Evolutionary conservation across 2,888 invertebrate genomes (phyloP).

Genomic region (Scaptomyza polygonia): DNA sequence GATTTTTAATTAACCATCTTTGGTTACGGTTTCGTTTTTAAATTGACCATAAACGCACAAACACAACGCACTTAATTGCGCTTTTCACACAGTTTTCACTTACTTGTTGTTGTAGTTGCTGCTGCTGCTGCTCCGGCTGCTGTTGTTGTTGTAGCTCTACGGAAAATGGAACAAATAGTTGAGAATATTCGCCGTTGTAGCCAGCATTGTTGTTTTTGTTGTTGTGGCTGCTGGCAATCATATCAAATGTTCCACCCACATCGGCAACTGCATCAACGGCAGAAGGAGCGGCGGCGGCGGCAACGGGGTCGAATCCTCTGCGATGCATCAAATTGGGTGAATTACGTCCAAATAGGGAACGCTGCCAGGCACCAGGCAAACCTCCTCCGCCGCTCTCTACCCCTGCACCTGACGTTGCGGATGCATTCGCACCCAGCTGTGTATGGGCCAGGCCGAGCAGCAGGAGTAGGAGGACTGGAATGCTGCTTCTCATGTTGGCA

Average conservation of each 20-base stretch:
- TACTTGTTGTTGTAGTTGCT: constrained; percentile 68
- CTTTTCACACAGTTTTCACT: constrained; percentile 24
- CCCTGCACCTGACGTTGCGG: constrained; percentile 86
- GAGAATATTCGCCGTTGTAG: constrained; percentile 57
- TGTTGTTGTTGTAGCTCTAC: constrained; percentile 36
- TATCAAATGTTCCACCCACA: constrained; percentile 27
- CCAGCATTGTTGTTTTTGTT: constrained; percentile 17
- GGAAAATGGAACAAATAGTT: constrained; percentile 42
- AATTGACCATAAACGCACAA: constrained; percentile 2
- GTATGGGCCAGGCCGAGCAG: constrained; percentile 62
- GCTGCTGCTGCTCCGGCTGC: constrained; percentile 41
- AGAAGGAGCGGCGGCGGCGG: constrained; percentile 3
- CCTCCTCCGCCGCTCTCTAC: constrained; percentile 68
- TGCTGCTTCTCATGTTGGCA: constrained; percentile 75
- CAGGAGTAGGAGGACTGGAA: constrained; percentile 61
- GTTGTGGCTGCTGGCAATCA: constrained; percentile 27
- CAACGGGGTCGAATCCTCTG: constrained; percentile 8
- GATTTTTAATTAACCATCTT: constrained; percentile 13
- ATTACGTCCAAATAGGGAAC: constrained; percentile 91
- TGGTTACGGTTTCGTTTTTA: background rate
- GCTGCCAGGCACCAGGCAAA: constrained; percentile 87
- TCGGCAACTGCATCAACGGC: constrained; percentile 13
- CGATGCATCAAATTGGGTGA: constrained; percentile 86
- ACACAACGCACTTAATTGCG: constrained; percentile 6
- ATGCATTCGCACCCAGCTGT: constrained; percentile 79